Conservation (phyloP, 2,797 vertebrate genomes). For the Cuniculus paca region DNA sequence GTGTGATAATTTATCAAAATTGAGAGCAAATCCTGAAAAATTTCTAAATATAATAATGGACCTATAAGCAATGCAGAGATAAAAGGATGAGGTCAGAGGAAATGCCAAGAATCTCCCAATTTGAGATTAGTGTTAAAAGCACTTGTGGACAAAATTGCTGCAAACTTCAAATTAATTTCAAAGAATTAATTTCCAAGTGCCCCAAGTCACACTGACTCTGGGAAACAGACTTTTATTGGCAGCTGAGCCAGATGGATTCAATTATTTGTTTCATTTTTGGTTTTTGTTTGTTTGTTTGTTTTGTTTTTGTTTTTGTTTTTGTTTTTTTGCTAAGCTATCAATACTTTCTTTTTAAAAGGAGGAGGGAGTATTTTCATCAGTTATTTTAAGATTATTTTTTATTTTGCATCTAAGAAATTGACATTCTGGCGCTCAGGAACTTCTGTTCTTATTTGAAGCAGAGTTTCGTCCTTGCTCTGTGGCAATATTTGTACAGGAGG, state of each 20-base stretch:
- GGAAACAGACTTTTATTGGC: constrained; percentile 6
- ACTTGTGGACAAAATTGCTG: constrained; percentile 55
- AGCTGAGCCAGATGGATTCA: constrained; percentile 65
- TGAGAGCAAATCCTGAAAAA: neutral
- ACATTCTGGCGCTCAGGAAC: neutral
- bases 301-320: neutral
- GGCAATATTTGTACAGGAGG: neutral
- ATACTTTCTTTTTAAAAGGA: constrained; percentile 54
- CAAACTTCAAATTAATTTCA: constrained; percentile 72
- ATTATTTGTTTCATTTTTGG: constrained; percentile 70
- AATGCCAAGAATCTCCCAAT: constrained; percentile 1
- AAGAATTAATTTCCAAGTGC: constrained; percentile 63
- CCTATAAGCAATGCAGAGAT: constrained; percentile 11
- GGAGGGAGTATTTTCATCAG: neutral
- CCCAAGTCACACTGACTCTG: neutral
- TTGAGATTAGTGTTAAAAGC: constrained; percentile 42
- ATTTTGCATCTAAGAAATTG: constrained; percentile 9
- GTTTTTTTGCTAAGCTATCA: constrained; percentile 1
- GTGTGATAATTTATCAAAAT: constrained; percentile 47
- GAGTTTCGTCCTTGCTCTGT: neutral
- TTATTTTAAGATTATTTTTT: constrained; percentile 14
- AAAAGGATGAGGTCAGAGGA: constrained; percentile 23
- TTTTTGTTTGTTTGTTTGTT: too few relatives aligned
- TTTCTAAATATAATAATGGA: constrained; percentile 30
- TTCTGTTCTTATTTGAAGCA: neutral